Evolutionary conservation across 2,888 invertebrate genomes (phyloP).

Genomic region (Caenorhabditis auriculariae): DNA sequence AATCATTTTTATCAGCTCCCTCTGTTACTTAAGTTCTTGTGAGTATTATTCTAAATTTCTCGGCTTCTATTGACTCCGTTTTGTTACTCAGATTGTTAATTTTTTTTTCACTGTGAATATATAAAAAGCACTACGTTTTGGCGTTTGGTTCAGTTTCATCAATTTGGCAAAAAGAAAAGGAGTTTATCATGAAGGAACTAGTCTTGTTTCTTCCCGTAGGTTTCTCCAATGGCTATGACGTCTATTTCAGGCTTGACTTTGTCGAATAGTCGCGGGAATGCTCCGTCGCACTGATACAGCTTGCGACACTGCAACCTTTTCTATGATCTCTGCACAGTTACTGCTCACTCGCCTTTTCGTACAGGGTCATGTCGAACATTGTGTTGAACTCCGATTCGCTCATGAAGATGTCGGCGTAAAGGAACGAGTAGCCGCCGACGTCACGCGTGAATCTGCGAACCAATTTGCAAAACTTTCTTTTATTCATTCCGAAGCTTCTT

Average conservation of each 20-base stretch:
- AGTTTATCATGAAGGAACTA: too few species aligned
- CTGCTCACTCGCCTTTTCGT: constrained; percentile 68
- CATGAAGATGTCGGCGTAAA: constrained; percentile 77
- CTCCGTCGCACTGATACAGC: constrained; percentile 60
- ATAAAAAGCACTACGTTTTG: too few species aligned
- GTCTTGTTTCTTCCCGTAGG: constrained; percentile 30
- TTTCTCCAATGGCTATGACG: constrained; percentile 54
- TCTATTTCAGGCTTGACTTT: constrained; percentile 52
- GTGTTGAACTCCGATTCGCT: constrained; percentile 71
- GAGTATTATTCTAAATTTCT: too few species aligned
- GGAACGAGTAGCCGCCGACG: constrained; percentile 73
- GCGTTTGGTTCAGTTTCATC: too few species aligned
- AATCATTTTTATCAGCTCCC: too few species aligned
- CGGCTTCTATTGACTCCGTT: too few species aligned
- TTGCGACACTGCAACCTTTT: constrained; percentile 35
- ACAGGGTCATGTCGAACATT: constrained; percentile 75
- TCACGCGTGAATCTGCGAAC: constrained; percentile 70
- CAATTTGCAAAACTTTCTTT: background rate
- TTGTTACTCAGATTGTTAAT: too few species aligned
- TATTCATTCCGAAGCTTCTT: too few species aligned
- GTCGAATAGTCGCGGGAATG: constrained; percentile 41
- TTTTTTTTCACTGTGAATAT: too few species aligned
- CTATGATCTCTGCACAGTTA: background rate
- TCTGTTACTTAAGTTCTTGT: too few species aligned
- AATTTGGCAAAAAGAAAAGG: too few species aligned